Percentiles rank a stretch among this genome's conserved stretches.
Evolutionary conservation across 2,113 vertebrate species (phyloP).

Genomic region (Pygathrix nemaeus): DNA sequence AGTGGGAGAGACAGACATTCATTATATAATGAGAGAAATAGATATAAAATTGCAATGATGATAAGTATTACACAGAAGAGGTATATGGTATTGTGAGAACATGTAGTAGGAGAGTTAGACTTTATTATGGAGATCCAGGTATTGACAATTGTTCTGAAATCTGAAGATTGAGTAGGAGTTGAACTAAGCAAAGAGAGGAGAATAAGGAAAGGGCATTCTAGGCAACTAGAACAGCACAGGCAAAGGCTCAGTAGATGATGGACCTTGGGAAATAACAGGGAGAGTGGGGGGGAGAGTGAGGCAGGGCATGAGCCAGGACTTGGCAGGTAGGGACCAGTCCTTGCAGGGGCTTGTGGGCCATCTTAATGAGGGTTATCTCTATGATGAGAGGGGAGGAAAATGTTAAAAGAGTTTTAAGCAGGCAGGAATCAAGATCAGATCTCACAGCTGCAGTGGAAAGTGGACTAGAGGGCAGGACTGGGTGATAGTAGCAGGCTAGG

Average conservation of each 20-base stretch:
- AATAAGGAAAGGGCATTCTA: background rate
- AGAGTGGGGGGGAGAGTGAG: background rate
- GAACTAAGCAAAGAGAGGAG: background rate
- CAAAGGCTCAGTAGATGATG: background rate
- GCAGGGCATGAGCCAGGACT: background rate
- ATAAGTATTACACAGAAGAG: background rate
- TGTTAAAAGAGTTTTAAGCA: no score
- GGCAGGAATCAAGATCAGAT: background rate
- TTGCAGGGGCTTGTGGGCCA: background rate
- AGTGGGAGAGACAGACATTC: background rate
- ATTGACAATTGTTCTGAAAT: background rate
- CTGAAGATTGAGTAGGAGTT: background rate
- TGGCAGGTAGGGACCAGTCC: background rate
- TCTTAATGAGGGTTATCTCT: background rate
- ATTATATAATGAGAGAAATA: background rate
- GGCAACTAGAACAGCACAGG: background rate
- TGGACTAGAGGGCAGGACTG: background rate
- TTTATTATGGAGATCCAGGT: background rate
- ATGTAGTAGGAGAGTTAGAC: background rate
- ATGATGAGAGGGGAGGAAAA: background rate
- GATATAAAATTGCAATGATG: background rate
- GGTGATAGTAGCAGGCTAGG: background rate
- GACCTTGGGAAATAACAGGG: background rate
- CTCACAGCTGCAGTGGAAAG: fast-evolving
- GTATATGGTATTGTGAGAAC: background rate